A percentile compares a stretch with the other conserved stretches of the same genome.
Conservation (phyloP, 2,113 vertebrate genomes). For the Panthera tigris region DNA sequence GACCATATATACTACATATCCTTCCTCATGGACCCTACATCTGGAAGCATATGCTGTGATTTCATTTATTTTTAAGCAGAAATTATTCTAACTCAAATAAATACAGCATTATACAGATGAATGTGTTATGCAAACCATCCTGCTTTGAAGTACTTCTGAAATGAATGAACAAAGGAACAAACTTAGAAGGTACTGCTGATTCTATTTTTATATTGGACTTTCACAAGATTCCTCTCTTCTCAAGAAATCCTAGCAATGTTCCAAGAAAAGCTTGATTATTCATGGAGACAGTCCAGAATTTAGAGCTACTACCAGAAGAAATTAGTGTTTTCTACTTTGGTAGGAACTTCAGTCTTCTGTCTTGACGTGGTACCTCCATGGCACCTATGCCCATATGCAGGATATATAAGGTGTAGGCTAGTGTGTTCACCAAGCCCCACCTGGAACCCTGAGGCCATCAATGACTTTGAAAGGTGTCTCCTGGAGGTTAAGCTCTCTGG, state of each 20-base stretch:
- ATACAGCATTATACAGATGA: neutral
- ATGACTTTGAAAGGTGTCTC: neutral
- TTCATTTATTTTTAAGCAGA: neutral
- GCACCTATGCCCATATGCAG: neutral
- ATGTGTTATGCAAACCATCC: neutral
- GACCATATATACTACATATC: neutral
- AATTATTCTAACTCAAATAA: neutral
- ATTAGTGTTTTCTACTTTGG: neutral
- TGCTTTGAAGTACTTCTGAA: neutral
- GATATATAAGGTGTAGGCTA: accelerated
- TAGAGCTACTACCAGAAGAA: neutral
- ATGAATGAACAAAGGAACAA: neutral
- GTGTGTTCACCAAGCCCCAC: neutral
- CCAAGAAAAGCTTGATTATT: neutral
- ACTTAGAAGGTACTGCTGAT: neutral
- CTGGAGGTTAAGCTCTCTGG: too few species aligned
- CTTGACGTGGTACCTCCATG: neutral
- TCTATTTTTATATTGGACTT: neutral
- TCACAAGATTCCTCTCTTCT: neutral
- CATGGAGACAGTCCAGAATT: neutral
- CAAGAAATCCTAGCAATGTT: neutral
- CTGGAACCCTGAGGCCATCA: accelerated
- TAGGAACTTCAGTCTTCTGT: neutral
- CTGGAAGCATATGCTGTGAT: neutral
- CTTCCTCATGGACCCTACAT: neutral